These are phyloP conservation scores for Mesopsocus fuscifrons DNA, from an alignment of 2,888 invertebrate species.

Conservation along the genomic window DNA sequence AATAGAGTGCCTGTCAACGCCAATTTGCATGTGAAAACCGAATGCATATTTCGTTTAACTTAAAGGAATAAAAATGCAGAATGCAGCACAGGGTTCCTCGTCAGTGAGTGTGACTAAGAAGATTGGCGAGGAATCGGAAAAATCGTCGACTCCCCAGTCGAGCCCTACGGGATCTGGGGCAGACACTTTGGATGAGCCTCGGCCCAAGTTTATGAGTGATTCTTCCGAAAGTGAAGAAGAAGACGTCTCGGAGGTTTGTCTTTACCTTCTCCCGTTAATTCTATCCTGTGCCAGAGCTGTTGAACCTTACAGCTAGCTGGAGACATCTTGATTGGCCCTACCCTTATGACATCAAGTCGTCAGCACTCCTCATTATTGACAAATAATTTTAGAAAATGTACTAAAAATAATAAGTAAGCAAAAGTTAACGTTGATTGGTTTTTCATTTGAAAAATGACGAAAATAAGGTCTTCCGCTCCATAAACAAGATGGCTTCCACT, in stretches of 20 bases:
- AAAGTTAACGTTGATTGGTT: not conserved
- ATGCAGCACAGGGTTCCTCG: conserved; percentile 58
- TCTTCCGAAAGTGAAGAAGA: conserved; percentile 92
- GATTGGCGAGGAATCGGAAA: conserved; percentile 42
- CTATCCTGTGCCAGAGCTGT: conserved; percentile 35
- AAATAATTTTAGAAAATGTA: too few relatives aligned
- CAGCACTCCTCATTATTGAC: too few relatives aligned
- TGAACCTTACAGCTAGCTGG: conserved; percentile 21
- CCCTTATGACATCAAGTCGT: too few relatives aligned
- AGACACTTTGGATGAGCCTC: conserved; percentile 68
- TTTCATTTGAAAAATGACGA: not conserved
- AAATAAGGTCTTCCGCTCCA: not conserved
- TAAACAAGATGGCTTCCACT: conserved; percentile 9
- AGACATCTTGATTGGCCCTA: conserved; percentile 58
- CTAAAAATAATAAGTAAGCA: too few relatives aligned
- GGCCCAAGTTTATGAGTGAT: conserved; percentile 79
- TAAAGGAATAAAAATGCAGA: conserved; percentile 56
- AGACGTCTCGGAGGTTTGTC: conserved; percentile 75
- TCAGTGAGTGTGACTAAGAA: conserved; percentile 67
- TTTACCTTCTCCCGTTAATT: conserved; percentile 11
- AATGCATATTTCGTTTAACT: not conserved
- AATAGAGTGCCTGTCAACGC: conserved; percentile 23
- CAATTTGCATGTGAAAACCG: conserved; percentile 26
- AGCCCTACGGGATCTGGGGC: conserved; percentile 71
- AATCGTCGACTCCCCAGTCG: conserved; percentile 58